Evolutionary conservation across 2,888 invertebrate genomes (phyloP), one percentile per base, ranked within the genome.

Genomic region (Epinotia brunnichana): DNA sequence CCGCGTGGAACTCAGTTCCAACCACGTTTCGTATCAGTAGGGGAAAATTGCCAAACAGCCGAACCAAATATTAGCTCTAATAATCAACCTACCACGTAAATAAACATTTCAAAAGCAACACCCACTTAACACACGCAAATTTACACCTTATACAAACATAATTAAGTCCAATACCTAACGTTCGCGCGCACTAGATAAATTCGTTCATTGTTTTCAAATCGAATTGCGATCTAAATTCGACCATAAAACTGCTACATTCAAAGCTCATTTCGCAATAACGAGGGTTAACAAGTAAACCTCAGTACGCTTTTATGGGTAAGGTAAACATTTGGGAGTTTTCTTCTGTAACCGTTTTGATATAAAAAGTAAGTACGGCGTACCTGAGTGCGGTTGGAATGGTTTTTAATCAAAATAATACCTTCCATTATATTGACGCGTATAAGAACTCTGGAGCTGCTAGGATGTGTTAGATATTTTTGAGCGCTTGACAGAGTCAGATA

Each of bases 291-390:
- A 44, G 71, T 48, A 72, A 71, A 71, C 70, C 70, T 51, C 53
- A 53, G 39, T 4, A 35, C 53, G 48, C 39, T 57, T 73, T 73
- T 73, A 73, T 73, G 72, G 62, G 62, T 57, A 57, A 67, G 60
- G 62, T 73, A 61, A 73, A 73, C 68, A 68, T 68, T 73, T 39
- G 68, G 57, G 62, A 57, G 62, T 68, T 67, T 67, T 68, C 72
- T 73, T 68, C 51, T 57, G 41, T 69, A 61, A 56, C 51, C 48
- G 24, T 69, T 62, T 72, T 51, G 68, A 51, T 73, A 29, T 69
- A 69, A 69, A 63, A 68, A 59, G 68, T 69, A 73, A 73, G 62
- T 62, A 57, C 62, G 44, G 35, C 9, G 3, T 59, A 29, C 53
- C 60, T 39, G 56, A 54, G 15, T 24, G 2, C 24, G 53, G 21